These are phyloP conservation scores for Amphimallon solstitiale DNA, from an alignment of 2,888 invertebrate genomes.

Conservation along the genomic window DNA sequence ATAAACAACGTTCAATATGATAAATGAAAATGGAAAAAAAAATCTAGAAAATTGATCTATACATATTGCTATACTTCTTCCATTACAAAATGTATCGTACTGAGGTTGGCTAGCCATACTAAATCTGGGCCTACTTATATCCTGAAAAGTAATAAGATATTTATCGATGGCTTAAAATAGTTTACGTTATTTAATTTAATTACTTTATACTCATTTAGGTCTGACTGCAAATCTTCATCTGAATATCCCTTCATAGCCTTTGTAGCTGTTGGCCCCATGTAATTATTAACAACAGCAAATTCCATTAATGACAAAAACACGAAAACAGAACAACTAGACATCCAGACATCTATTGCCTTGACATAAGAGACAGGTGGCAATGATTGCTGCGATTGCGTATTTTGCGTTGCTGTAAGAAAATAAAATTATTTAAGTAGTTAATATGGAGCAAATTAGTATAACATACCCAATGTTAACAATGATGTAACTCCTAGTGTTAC, in stretches of 20 bases:
- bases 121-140: slow-evolving; percentile 70
- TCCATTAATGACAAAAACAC: slow-evolving; percentile 92
- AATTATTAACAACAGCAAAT: slow-evolving; percentile 90
- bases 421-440: neutral
- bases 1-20: slow-evolving; percentile 89
- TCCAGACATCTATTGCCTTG: slow-evolving; percentile 93
- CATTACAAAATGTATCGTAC: slow-evolving; percentile 86
- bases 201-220: slow-evolving; percentile 82
- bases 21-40: slow-evolving; percentile 90
- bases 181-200: neutral
- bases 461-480: slow-evolving; percentile 79
- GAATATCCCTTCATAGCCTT: slow-evolving; percentile 92
- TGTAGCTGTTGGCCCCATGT: slow-evolving; percentile 84
- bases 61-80: slow-evolving; percentile 80
- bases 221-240: slow-evolving; percentile 80
- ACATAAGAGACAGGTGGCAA: slow-evolving; percentile 92
- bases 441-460: neutral
- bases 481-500: slow-evolving; percentile 91
- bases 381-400: slow-evolving; percentile 89
- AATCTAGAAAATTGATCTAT: slow-evolving; percentile 89
- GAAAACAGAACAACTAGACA: slow-evolving; percentile 91
- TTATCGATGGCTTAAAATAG: neutral
- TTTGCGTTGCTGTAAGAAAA: slow-evolving; percentile 79
- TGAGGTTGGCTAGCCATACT: slow-evolving; percentile 72
- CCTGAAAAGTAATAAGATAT: slow-evolving; percentile 56